These are phyloP conservation scores for Dioctria rufipes DNA, from an alignment of 2,888 invertebrate genomes.

Conservation along the genomic window DNA sequence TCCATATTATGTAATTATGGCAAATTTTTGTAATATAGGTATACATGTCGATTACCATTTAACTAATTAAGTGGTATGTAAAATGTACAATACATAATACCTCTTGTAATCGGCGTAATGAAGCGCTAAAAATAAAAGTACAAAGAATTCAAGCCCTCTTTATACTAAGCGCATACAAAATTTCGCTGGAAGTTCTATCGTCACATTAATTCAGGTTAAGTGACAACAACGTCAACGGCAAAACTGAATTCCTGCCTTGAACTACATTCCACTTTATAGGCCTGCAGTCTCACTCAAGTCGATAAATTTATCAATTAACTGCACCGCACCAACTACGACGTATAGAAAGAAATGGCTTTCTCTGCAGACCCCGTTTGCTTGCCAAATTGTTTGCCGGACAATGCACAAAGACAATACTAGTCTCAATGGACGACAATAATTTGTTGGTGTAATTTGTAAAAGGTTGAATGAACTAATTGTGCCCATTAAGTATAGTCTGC, in stretches of 20 bases:
- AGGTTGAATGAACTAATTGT: slow-evolving; percentile 49
- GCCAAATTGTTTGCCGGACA: slow-evolving; percentile 29
- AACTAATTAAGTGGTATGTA: too few species aligned
- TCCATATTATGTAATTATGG: too few species aligned
- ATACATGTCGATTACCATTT: too few species aligned
- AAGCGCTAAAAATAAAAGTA: slow-evolving; percentile 21
- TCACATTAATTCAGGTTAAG: slow-evolving; percentile 51
- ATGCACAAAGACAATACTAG: not conserved
- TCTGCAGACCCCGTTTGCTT: slow-evolving; percentile 23
- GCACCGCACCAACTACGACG: slow-evolving; percentile 38
- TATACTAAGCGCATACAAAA: not conserved
- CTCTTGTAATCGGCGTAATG: not conserved
- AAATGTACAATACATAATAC: too few species aligned
- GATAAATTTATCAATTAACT: slow-evolving; percentile 54
- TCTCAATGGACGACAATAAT: not conserved
- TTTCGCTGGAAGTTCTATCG: slow-evolving; percentile 30
- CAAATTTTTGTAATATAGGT: too few species aligned
- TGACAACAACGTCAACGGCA: slow-evolving; percentile 47
- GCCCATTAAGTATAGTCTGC: not conserved
- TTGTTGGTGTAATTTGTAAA: slow-evolving; percentile 16
- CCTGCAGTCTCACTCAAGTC: slow-evolving; percentile 50
- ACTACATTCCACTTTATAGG: slow-evolving; percentile 51
- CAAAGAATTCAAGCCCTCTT: not conserved
- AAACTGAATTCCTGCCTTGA: slow-evolving; percentile 50
- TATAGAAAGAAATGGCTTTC: slow-evolving; percentile 28